phyloP scores from a whole-genome alignment of 2,888 invertebrate genomes.

The Ochropleura plecta region DNA sequence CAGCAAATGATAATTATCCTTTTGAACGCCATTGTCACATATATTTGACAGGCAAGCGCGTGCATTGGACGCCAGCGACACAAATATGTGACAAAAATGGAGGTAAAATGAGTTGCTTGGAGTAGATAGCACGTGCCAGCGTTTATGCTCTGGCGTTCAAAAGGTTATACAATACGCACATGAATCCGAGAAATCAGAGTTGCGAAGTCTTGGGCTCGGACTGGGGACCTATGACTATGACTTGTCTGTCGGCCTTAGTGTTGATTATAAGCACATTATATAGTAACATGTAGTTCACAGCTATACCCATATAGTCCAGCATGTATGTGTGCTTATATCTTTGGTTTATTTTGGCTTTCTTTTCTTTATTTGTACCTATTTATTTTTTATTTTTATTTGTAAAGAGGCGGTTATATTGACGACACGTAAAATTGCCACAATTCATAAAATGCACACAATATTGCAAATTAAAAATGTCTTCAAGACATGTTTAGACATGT shows the following conservation, averaged over 20 bases:
- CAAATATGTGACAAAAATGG: no score
- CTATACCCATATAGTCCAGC: conserved; percentile 64
- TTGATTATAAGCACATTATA: conserved; percentile 35
- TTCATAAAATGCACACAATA: conserved; percentile 35
- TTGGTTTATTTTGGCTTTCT: conserved; percentile 61
- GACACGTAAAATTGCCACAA: conserved; percentile 34
- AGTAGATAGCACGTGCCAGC: no score
- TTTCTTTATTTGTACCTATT: conserved; percentile 59
- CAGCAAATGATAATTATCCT: no score
- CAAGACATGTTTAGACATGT: not conserved
- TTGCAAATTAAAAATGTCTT: not conserved
- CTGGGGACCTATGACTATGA: no score
- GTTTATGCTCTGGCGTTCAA: no score
- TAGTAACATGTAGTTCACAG: conserved; percentile 44
- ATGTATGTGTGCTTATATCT: conserved; percentile 67
- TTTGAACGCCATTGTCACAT: no score
- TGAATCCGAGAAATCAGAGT: no score
- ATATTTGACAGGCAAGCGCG: no score
- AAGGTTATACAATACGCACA: no score
- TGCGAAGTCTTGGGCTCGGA: no score
- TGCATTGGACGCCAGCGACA: no score
- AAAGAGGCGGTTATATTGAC: conserved; percentile 72
- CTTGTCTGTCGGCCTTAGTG: not conserved
- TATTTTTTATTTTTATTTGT: conserved; percentile 68
- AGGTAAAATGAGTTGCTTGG: no score